These are phyloP conservation scores for Tolypeutes matacus DNA, from an alignment of 2,797 vertebrate genomes.

Conservation along the genomic window DNA sequence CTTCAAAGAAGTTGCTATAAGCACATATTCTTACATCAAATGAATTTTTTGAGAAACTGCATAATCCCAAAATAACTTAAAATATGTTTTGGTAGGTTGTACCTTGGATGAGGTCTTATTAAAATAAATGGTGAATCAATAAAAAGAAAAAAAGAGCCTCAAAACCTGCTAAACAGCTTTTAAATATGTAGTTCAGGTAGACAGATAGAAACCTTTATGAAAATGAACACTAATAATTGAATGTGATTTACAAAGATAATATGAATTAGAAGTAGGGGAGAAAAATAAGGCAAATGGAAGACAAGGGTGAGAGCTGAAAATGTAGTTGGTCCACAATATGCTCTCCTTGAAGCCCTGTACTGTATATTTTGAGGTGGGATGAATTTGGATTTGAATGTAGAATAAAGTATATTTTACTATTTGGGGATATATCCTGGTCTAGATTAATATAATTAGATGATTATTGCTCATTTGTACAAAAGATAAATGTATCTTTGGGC, in stretches of 20 bases:
- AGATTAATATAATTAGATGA: neutral
- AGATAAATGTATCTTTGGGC: neutral
- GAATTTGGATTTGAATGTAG: constrained; percentile 14
- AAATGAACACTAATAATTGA: constrained; percentile 26
- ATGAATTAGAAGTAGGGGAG: neutral
- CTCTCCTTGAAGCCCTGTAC: neutral
- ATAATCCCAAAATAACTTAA: constrained; percentile 40
- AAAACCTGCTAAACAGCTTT: neutral
- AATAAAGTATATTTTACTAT: constrained; percentile 55
- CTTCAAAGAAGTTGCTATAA: constrained; percentile 51
- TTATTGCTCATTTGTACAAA: constrained; percentile 39
- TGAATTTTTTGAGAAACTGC: constrained; percentile 27
- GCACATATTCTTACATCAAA: constrained; percentile 12
- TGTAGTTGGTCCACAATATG: neutral
- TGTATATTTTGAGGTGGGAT: neutral
- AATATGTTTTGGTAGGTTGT: constrained; percentile 56
- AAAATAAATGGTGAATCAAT: constrained; percentile 18
- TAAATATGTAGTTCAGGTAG: neutral
- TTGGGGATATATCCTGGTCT: neutral
- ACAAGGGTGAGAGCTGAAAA: neutral
- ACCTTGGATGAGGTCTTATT: neutral
- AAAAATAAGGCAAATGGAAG: constrained; percentile 36
- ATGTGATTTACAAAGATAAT: constrained; percentile 13
- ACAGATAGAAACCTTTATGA: neutral
- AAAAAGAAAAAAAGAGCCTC: neutral